Percentiles rank a stretch among this genome's conserved stretches.
These are phyloP conservation scores for Elmis aenea DNA, from an alignment of 2,888 invertebrate genomes.

Conservation along the genomic window DNA sequence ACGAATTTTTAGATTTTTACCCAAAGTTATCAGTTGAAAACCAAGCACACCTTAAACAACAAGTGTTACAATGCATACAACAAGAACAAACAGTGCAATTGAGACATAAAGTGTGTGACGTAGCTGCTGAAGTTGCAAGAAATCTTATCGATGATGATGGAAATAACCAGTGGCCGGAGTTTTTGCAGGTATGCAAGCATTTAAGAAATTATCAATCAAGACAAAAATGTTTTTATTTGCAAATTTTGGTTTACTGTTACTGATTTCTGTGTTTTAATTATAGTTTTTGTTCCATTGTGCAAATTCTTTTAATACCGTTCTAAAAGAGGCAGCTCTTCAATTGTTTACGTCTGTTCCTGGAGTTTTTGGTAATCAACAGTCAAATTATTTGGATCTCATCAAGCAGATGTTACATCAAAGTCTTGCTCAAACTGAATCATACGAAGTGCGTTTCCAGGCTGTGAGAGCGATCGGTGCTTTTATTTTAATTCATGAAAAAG, in stretches of 20 bases:
- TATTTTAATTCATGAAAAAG: conserved; percentile 89
- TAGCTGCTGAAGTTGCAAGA: conserved; percentile 91
- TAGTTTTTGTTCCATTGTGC: conserved; percentile 91
- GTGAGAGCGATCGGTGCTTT: conserved; percentile 83
- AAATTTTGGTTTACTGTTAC: neutral
- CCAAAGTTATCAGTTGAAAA: conserved; percentile 79
- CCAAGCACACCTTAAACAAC: conserved; percentile 79
- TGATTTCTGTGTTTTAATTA: conserved; percentile 18
- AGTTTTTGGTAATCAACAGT: conserved; percentile 93
- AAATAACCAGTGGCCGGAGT: conserved; percentile 95
- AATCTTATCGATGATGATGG: conserved; percentile 94
- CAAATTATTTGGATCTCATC: conserved; percentile 85
- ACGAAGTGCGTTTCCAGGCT: conserved; percentile 74
- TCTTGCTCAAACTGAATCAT: conserved; percentile 60
- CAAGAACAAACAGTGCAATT: conserved; percentile 74
- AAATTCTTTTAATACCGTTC: conserved; percentile 70
- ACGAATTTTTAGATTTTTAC: conserved; percentile 88
- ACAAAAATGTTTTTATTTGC: too few species aligned
- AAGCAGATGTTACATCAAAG: conserved; percentile 91
- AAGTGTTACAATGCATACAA: conserved; percentile 79
- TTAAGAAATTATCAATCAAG: too few species aligned
- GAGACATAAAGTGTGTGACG: conserved; percentile 90
- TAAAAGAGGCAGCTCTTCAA: conserved; percentile 90
- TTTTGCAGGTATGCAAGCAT: conserved; percentile 58
- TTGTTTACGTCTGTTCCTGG: conserved; percentile 95